Conservation (phyloP, 2,797 vertebrate species). For the Phoebastria nigripes region DNA sequence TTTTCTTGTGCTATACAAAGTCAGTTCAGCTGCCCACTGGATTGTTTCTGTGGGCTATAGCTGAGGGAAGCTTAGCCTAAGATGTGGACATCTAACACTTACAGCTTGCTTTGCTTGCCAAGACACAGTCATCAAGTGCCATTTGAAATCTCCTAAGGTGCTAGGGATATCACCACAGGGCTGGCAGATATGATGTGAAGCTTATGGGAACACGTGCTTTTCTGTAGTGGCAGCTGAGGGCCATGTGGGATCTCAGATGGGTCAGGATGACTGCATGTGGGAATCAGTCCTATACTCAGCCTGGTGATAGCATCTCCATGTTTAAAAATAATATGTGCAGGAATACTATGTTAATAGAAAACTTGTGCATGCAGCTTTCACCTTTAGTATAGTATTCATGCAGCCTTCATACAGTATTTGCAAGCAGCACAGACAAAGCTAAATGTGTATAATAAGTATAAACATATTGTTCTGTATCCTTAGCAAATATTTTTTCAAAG, state of each 20-base stretch:
- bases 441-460: background rate
- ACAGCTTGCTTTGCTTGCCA: background rate
- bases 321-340: background rate
- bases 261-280: background rate
- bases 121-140: background rate
- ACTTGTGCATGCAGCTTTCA: background rate
- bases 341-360: background rate
- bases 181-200: background rate
- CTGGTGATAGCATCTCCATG: background rate
- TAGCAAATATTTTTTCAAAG: background rate
- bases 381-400: background rate
- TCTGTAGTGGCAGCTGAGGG: background rate
- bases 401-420: background rate
- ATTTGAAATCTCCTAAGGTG: background rate
- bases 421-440: background rate
- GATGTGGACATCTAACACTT: background rate
- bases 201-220: background rate
- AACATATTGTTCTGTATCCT: background rate
- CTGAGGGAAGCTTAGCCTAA: background rate
- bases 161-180: background rate
- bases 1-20: background rate
- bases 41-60: background rate
- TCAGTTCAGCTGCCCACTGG: background rate
- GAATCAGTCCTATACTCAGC: background rate
- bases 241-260: background rate